Evolutionary conservation across 2,888 invertebrate species (phyloP).

Genomic region (Epirrhoe tristata): DNA sequence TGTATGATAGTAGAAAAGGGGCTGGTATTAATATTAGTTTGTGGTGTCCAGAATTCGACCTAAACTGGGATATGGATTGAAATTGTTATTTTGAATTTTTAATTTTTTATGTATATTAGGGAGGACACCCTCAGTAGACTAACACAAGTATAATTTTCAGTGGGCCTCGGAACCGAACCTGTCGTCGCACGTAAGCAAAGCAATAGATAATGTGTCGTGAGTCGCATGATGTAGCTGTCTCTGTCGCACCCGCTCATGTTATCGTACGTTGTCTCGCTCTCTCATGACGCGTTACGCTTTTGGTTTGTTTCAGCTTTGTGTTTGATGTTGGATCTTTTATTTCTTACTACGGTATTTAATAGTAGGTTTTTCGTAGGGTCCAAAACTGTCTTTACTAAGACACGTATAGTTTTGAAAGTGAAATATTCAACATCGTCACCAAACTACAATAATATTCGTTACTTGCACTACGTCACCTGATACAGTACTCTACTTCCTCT

Average conservation of each 20-base stretch:
- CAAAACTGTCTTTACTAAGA: not conserved
- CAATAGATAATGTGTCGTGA: constrained; percentile 75
- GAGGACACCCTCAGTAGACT: constrained; percentile 72
- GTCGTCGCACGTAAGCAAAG: constrained; percentile 81
- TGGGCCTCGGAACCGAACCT: constrained; percentile 82
- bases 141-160: constrained; percentile 81
- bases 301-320: constrained; percentile 37
- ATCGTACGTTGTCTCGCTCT: constrained; percentile 64
- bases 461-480: constrained; percentile 21
- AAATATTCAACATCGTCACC: constrained; percentile 27
- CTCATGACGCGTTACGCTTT: constrained; percentile 56
- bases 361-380: too few species aligned
- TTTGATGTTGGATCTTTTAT: constrained; percentile 43
- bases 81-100: constrained; percentile 14
- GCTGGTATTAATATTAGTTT: constrained; percentile 34
- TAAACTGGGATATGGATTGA: constrained; percentile 37
- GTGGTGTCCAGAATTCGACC: constrained; percentile 38
- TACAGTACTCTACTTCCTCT: constrained; percentile 1
- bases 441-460: constrained; percentile 4
- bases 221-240: constrained; percentile 78
- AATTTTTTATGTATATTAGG: constrained; percentile 17
- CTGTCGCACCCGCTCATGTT: constrained; percentile 69
- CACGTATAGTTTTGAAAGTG: not conserved
- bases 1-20: constrained; percentile 50
- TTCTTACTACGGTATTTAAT: too few species aligned